phyloP scores from a whole-genome alignment of 1,140 invertebrate genomes.

The Halyomorpha halys region DNA sequence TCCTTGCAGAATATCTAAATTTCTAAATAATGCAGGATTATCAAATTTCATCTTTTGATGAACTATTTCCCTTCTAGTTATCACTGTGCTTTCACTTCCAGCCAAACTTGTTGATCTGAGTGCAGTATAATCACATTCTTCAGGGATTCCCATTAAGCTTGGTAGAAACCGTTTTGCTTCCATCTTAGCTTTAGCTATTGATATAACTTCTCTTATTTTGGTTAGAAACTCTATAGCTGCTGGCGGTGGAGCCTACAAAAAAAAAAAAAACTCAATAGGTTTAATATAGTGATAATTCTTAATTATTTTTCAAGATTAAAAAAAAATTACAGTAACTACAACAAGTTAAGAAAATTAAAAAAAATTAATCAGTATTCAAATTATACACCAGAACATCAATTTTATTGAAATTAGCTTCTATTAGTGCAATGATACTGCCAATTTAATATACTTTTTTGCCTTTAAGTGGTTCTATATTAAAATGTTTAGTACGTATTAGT shows the following conservation, averaged over 20 bases:
- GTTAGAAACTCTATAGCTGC: slow-evolving; percentile 74
- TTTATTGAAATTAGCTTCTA: no score
- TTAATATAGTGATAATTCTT: background rate
- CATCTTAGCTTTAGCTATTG: slow-evolving; percentile 79
- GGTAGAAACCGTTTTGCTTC: slow-evolving; percentile 66
- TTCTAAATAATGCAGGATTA: background rate
- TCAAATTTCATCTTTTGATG: slow-evolving; percentile 35
- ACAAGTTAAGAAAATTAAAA: no score
- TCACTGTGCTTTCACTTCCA: slow-evolving; percentile 35
- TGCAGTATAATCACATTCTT: slow-evolving; percentile 48
- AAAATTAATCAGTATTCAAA: no score
- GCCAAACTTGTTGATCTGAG: slow-evolving; percentile 31
- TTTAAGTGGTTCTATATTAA: no score
- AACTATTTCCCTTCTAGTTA: slow-evolving; percentile 46
- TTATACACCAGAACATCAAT: no score
- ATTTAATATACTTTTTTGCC: no score
- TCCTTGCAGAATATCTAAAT: slow-evolving; percentile 27
- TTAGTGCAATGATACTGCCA: no score
- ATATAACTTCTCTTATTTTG: slow-evolving; percentile 78
- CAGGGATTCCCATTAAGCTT: slow-evolving; percentile 65
- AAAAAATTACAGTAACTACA: no score
- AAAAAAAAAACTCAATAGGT: slow-evolving; percentile 22
- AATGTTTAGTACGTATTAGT: no score
- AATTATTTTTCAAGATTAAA: background rate
- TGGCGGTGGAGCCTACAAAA: slow-evolving; percentile 64